phyloP scores from a whole-genome alignment of 2,797 vertebrate genomes.

The Rhinella marina region DNA sequence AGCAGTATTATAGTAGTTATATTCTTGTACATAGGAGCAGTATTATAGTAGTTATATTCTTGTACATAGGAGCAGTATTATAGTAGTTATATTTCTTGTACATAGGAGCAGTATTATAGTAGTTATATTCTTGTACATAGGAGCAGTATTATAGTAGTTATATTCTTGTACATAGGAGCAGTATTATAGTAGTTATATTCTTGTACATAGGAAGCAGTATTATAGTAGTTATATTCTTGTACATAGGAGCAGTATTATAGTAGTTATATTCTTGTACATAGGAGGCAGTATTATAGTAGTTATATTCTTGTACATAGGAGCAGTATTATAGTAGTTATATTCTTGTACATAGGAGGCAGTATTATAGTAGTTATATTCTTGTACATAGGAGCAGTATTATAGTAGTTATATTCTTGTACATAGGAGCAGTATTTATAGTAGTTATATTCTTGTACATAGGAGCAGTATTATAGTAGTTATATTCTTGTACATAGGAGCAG shows the following conservation, averaged over 20 bases:
- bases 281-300: neutral
- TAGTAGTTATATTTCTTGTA: too few relatives aligned
- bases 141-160: too few relatives aligned
- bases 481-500: neutral
- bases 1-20: too few relatives aligned
- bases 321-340: conserved; percentile 17
- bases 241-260: neutral
- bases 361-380: conserved; percentile 16
- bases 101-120: too few relatives aligned
- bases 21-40: too few relatives aligned
- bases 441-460: neutral
- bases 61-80: too few relatives aligned
- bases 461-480: neutral
- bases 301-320: conserved; percentile 2
- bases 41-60: too few relatives aligned
- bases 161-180: too few relatives aligned
- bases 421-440: conserved; percentile 7
- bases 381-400: neutral
- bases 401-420: neutral
- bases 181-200: too few relatives aligned
- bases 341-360: neutral
- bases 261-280: conserved; percentile 13
- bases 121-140: too few relatives aligned
- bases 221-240: conserved; percentile 18
- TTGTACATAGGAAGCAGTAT: neutral